Evolutionary conservation across 2,888 invertebrate genomes (phyloP), one percentile per base, ranked within the genome.

Genomic region (Caenorhabditis angaria): DNA sequence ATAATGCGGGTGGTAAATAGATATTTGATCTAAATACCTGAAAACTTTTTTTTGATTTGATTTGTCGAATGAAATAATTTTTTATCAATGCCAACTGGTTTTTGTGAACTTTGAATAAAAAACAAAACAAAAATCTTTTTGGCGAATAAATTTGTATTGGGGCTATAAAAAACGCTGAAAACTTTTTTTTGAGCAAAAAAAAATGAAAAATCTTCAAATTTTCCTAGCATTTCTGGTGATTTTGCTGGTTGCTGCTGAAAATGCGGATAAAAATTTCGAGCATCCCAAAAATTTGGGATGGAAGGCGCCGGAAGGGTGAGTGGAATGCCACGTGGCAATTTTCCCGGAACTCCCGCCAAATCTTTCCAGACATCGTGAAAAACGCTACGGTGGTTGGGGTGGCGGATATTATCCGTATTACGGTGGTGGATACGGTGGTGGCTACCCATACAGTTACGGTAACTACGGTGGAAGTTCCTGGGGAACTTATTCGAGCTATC

Each of bases 241-340:
- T 20, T 3, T 35, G 27, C 20, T n/a, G 22, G 6, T 56, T 35
- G 4, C n/a, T 32, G 29, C 8, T 20, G 3, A n/a, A 32, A 12
- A 28, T 8, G 20, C 14, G 2, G 2, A 35, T 6, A 22, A 29
- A n/a, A 22, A 35, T 14, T 25, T 35, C 12, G 8, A 25, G 18
- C 66, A 66, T 35, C 66, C 66, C 8, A 61, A 61, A 32, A 70
- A 65, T 55, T 54, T 70, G 50, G 70, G 50, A 32, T 70, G 65
- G 65, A 64, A 56, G 32, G 61, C 61, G 27, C 61, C 64, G n/a
- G 60, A 65, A 54, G 65, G 65, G 65, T 65, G 29, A 65, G 35
- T 24, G n/a, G 28, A 27, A 14, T 35, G n/a, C 32, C 20, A 8
- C 2, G 24, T 5, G 29, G 2, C 18, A 4, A 5, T 25, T 24